Evolutionary conservation across 2,888 invertebrate species (phyloP).

Genomic region (Platycheirus albimanus): DNA sequence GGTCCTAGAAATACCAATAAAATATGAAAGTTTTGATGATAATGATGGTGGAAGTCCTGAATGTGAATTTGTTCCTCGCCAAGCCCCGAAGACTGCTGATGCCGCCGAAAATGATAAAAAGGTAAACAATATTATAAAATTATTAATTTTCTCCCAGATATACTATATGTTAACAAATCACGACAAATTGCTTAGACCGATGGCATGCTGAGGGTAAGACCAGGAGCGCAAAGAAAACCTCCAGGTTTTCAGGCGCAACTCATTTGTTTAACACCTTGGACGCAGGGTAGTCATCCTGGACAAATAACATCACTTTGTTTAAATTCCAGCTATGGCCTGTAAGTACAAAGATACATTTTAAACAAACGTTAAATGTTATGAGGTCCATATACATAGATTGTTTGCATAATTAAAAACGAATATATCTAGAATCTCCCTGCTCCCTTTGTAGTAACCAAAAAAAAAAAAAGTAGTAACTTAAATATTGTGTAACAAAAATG

Average conservation of each 20-base stretch:
- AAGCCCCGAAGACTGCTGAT: slow-evolving; percentile 82
- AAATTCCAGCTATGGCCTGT: slow-evolving; percentile 99
- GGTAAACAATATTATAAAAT: slow-evolving; percentile 78
- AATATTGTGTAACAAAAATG: slow-evolving; percentile 35
- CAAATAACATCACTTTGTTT: slow-evolving; percentile 94
- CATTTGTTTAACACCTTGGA: slow-evolving; percentile 94
- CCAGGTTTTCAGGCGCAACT: slow-evolving; percentile 99
- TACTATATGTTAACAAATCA: slow-evolving; percentile 38
- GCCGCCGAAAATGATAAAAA: slow-evolving; percentile 83
- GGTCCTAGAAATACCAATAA: slow-evolving; percentile 93
- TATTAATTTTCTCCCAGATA: slow-evolving; percentile 3
- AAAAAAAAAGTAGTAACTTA: slow-evolving; percentile 22
- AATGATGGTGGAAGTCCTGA: slow-evolving; percentile 90
- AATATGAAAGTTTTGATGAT: slow-evolving; percentile 91
- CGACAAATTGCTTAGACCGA: slow-evolving; percentile 79
- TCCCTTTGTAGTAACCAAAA: slow-evolving; percentile 33
- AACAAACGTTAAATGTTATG: slow-evolving; percentile 57
- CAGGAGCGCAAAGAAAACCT: slow-evolving; percentile 91
- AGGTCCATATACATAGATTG: slow-evolving; percentile 68
- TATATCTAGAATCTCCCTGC: slow-evolving; percentile 61
- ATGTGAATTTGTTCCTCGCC: slow-evolving; percentile 87
- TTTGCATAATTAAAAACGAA: slow-evolving; percentile 67
- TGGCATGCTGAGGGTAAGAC: slow-evolving; percentile 86
- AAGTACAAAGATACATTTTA: slow-evolving; percentile 83
- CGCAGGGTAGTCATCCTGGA: slow-evolving; percentile 90